phyloP scores from a whole-genome alignment of 1,140 invertebrate species.

The Magallana gigas region DNA sequence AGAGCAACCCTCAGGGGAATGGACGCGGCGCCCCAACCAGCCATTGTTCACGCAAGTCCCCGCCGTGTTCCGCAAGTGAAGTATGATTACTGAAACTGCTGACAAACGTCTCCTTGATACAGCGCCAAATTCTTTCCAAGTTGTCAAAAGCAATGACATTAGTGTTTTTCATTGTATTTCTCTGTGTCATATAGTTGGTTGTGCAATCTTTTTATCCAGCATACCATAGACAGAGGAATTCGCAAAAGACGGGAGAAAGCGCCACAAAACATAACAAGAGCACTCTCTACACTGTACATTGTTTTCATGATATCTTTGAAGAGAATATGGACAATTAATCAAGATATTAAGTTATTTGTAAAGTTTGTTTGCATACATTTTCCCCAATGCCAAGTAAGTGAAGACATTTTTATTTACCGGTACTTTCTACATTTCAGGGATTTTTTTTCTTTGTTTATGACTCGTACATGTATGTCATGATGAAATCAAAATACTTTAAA shows the following conservation, averaged over 20 bases:
- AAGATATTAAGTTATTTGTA: background rate
- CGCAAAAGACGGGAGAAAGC: too few species aligned
- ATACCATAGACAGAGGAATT: too few species aligned
- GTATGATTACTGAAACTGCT: background rate
- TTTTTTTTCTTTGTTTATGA: too few species aligned
- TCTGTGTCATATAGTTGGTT: too few species aligned
- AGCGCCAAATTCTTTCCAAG: background rate
- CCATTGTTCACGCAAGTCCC: slow-evolving; percentile 42
- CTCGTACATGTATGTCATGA: too few species aligned
- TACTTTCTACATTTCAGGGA: too few species aligned
- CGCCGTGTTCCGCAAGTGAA: background rate
- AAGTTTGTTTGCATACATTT: too few species aligned
- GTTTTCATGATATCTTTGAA: background rate
- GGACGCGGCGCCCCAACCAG: slow-evolving; percentile 50
- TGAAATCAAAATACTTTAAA: too few species aligned
- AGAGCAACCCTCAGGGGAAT: slow-evolving; percentile 63
- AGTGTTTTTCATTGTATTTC: too few species aligned
- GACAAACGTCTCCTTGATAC: background rate
- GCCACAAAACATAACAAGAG: background rate
- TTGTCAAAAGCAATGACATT: background rate
- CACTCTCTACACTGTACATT: background rate
- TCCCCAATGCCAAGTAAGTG: too few species aligned
- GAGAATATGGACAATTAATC: background rate
- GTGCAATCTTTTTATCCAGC: too few species aligned
- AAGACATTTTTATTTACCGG: too few species aligned